These are phyloP conservation scores for Furcula furcula DNA, from an alignment of 2,888 invertebrate genomes.

Conservation along the genomic window DNA sequence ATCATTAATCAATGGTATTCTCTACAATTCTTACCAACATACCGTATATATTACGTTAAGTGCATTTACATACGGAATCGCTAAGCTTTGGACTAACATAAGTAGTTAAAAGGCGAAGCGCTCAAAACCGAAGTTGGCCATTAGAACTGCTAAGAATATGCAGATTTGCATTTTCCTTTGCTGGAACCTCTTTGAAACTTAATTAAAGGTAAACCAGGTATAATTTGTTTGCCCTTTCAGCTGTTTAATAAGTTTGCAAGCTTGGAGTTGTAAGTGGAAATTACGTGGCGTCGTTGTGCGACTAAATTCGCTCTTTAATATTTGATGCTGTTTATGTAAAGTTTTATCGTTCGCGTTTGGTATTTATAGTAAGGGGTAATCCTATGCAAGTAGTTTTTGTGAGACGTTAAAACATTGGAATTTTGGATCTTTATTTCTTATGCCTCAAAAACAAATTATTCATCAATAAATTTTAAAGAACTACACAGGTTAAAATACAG, in stretches of 20 bases:
- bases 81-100: background rate
- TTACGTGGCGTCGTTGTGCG: conserved; percentile 13
- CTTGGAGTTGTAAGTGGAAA: no score
- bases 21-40: no score
- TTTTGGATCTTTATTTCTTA: no score
- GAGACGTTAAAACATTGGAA: no score
- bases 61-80: background rate
- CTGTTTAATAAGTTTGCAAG: conserved; percentile 41
- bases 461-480: no score
- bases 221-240: conserved; percentile 47
- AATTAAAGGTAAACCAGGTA: conserved; percentile 48
- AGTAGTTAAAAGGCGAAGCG: background rate
- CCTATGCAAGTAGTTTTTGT: no score
- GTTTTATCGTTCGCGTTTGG: no score
- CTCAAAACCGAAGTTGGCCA: background rate
- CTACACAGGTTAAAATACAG: no score
- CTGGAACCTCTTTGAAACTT: conserved; percentile 36
- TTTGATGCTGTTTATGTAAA: background rate
- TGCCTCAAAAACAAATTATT: no score
- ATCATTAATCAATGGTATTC: no score
- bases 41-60: conserved; percentile 2
- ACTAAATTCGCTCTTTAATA: background rate
- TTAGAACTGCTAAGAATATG: conserved; percentile 23
- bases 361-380: no score
- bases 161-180: conserved; percentile 26